Conservation (phyloP, 1,140 invertebrate species). For the Aphelenchoides fujianensis region DNA sequence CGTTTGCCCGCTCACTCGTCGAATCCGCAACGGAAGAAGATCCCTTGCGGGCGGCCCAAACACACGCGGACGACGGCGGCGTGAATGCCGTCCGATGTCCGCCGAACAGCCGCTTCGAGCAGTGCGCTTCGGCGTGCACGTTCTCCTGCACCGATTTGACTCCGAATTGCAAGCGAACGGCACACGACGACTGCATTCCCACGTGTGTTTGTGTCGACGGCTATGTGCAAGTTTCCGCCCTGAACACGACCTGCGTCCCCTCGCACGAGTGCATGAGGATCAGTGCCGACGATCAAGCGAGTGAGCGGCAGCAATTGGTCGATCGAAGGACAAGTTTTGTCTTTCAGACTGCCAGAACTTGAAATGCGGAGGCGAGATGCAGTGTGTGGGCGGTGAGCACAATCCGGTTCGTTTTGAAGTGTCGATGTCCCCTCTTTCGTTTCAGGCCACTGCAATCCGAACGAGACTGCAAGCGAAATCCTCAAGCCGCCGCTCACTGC, state of each 20-base stretch:
- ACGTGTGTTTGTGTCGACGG: slow-evolving; percentile 14
- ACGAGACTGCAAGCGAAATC: slow-evolving; percentile 1
- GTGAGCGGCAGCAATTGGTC: not conserved
- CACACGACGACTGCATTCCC: slow-evolving; percentile 1
- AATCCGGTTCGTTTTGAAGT: no score
- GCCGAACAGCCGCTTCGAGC: not conserved
- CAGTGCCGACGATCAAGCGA: not conserved
- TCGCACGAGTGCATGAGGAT: not conserved
- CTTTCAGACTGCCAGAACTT: not conserved
- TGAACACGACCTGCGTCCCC: slow-evolving; percentile 17
- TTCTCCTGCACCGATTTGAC: slow-evolving; percentile 5
- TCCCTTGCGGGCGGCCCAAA: slow-evolving; percentile 2
- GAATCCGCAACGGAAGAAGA: slow-evolving; percentile 16
- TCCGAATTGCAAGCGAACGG: not conserved
- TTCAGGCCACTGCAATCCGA: no score
- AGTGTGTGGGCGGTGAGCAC: slow-evolving; percentile 2
- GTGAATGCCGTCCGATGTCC: not conserved
- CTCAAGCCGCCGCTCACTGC: slow-evolving; percentile 3
- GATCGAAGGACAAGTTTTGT: not conserved
- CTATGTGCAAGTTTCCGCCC: slow-evolving; percentile 9
- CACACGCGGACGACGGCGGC: not conserved
- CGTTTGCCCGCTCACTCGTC: slow-evolving; percentile 8
- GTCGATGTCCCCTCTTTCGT: no score
- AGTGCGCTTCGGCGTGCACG: slow-evolving; percentile 10
- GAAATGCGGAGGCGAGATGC: slow-evolving; percentile 5